Base-by-base conservation (phyloP, 2,113 vertebrate genomes). In the Semicossyphus pulcher region DNA sequence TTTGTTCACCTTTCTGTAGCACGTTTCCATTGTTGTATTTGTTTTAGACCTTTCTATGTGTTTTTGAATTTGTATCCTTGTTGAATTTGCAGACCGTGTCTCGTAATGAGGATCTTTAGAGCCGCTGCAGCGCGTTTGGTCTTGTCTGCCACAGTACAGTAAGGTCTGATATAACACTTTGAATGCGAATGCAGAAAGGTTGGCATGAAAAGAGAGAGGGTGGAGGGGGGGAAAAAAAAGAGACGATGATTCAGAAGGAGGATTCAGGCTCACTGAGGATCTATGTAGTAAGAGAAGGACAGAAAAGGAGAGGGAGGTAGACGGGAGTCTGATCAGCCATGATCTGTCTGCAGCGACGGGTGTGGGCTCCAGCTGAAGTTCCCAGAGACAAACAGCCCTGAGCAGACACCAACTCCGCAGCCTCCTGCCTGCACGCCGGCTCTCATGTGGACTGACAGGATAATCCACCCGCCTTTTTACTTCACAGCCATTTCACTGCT, bases 391-490 rank as follows among this genome's bases (percentile, higher is more conserved):
- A 34, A 49, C 49, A 18, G 51, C 67, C 59, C 67, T 3, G 12
- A 71, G 51, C 59, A 37, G 59, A 64, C 51, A 39, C n/a, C 45
- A 36, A 36, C 11, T 39, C 31, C 23, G 20, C 39, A 47, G 41
- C 56, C n/a, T 41, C 31, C 45, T 62, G 28, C 53, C 45, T 72
- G 47, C 11, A 34, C 12, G n/a, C 20, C 42, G 7, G 26, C 58
- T 78, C 58, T 57, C 60, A 63, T 58, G 51, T 56, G 66, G 28
- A 14, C 59, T 64, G 66, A 64, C 48, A 1, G 28, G 21, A 47
- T 36, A 48, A 49, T 58, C 49, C 11, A 48, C 41, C 58, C 48
- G 51, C 49, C 14, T 56, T 63, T n/a, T 48, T 54, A 48, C 42
- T 41, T 42, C 57, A 57, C 21, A 26, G 20, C 26, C 53, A 18